Conservation (phyloP, 1,140 invertebrate genomes). For the Aphelenchoides fujianensis region DNA sequence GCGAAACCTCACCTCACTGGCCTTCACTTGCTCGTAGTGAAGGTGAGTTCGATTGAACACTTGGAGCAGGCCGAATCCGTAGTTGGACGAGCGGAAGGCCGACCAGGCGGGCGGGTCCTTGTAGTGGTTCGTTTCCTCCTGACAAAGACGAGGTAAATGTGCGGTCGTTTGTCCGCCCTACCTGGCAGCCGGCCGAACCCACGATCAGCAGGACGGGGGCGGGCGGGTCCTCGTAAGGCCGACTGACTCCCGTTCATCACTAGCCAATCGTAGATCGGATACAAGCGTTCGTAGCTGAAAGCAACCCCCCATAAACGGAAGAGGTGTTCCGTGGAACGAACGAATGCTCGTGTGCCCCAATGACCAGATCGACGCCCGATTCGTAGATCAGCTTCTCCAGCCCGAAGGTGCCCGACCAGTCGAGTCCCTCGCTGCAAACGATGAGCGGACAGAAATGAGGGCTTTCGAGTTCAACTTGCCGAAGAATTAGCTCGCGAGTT, state of each 20-base stretch:
- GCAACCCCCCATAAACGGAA: constrained; percentile 75
- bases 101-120: constrained; percentile 71
- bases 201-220: constrained; percentile 82
- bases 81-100: constrained; percentile 80
- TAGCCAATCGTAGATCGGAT: constrained; percentile 74
- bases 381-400: constrained; percentile 81
- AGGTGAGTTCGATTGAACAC: constrained; percentile 46
- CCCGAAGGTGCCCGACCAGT: not conserved
- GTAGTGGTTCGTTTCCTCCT: constrained; percentile 62
- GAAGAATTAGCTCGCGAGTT: constrained; percentile 72
- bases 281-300: constrained; percentile 69
- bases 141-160: not conserved
- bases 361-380: constrained; percentile 65
- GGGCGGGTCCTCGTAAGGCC: constrained; percentile 79
- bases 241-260: constrained; percentile 73
- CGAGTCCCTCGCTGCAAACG: constrained; percentile 64
- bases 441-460: constrained; percentile 27
- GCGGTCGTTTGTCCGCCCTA: not conserved
- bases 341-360: constrained; percentile 70
- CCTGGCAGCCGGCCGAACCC: constrained; percentile 74
- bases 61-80: constrained; percentile 71
- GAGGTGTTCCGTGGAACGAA: constrained; percentile 85
- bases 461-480: constrained; percentile 35
- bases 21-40: constrained; percentile 46
- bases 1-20: constrained; percentile 24